phyloP scores from a whole-genome alignment of 2,113 vertebrate genomes.

The Centropristis striata region DNA sequence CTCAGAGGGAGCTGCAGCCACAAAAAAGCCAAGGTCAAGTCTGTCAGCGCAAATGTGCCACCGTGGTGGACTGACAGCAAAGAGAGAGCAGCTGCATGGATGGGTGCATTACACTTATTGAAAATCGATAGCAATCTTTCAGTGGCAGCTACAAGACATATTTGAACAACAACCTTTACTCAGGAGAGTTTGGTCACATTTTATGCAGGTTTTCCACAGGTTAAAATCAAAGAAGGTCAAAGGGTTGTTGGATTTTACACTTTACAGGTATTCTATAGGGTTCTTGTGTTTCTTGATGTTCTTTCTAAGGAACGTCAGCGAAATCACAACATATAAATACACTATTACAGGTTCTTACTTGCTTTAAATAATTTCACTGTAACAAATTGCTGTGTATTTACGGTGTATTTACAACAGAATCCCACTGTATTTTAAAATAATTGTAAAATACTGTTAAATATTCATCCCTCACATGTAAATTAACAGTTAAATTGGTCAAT shows the following conservation, averaged over 20 bases:
- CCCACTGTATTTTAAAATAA: no score
- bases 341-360: no score
- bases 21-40: slow-evolving; percentile 75
- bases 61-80: slow-evolving; percentile 54
- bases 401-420: no score
- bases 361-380: no score
- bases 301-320: no score
- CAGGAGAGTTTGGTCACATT: slow-evolving; percentile 51
- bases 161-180: slow-evolving; percentile 61
- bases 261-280: not conserved
- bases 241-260: slow-evolving; percentile 2
- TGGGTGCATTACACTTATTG: slow-evolving; percentile 76
- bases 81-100: slow-evolving; percentile 55
- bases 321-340: no score
- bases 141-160: slow-evolving; percentile 66
- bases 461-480: no score
- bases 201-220: slow-evolving; percentile 39
- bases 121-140: slow-evolving; percentile 85
- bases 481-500: no score
- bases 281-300: not conserved
- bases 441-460: no score
- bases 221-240: slow-evolving; percentile 44
- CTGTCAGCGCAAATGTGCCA: slow-evolving; percentile 61
- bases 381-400: no score
- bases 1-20: slow-evolving; percentile 50